These are phyloP conservation scores for Rhineura floridana DNA, from an alignment of 2,113 vertebrate genomes.

Conservation along the genomic window DNA sequence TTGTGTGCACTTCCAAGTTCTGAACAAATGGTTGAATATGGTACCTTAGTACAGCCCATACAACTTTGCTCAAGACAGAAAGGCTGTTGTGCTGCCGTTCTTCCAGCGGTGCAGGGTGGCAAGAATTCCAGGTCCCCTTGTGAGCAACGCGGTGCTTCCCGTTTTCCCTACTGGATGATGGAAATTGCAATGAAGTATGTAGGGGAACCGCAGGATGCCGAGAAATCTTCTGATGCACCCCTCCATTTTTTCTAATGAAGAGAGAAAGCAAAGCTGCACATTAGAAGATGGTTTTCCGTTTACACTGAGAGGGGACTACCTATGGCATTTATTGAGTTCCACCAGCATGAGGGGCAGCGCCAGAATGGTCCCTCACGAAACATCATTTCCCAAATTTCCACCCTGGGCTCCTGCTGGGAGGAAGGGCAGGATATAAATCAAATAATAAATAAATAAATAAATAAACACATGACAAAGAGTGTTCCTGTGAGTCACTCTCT, in stretches of 20 bases:
- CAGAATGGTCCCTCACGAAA: neutral
- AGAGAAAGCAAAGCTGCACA: conserved; percentile 8
- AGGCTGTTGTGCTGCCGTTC: conserved; percentile 51
- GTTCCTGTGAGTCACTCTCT: neutral
- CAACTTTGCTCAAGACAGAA: conserved; percentile 47
- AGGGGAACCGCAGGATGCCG: neutral
- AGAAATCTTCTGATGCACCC: neutral
- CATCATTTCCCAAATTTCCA: neutral
- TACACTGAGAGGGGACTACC: neutral
- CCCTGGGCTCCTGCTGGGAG: no score
- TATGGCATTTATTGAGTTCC: neutral
- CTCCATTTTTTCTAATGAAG: conserved; percentile 64
- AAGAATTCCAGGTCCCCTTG: conserved; percentile 68
- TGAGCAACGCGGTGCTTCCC: conserved; percentile 68
- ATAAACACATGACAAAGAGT: neutral
- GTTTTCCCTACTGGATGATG: conserved; percentile 40
- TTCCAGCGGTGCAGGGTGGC: neutral
- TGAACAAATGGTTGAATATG: fast-evolving
- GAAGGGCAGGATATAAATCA: no score
- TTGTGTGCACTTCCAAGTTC: fast-evolving
- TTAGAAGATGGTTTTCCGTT: neutral
- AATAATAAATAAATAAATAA: no score
- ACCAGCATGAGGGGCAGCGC: neutral
- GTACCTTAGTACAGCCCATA: conserved; percentile 75
- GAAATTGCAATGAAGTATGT: neutral